A percentile compares a stretch with the other conserved stretches of the same genome.
Evolutionary conservation across 2,888 invertebrate species (phyloP).

Genomic region (Ichneumoninae sp.): DNA sequence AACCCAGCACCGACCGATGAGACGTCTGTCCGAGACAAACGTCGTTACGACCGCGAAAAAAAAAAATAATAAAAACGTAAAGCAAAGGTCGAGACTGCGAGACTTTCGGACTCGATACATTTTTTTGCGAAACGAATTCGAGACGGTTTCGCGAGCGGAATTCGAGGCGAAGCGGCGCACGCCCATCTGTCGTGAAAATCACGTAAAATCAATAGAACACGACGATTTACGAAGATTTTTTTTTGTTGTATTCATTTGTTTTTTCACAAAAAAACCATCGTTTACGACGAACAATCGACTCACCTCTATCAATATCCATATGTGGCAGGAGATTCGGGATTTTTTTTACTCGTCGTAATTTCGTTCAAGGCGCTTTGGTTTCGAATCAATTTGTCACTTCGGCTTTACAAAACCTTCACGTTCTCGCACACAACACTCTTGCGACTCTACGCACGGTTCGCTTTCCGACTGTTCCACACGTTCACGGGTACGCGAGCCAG

Average conservation of each 20-base stretch:
- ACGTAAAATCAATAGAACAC: constrained; percentile 77
- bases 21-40: constrained; percentile 4
- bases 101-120: background rate
- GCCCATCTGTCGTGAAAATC: constrained; percentile 73
- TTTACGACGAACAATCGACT: constrained; percentile 65
- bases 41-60: constrained; percentile 8
- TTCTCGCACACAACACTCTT: constrained; percentile 78
- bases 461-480: constrained; percentile 71
- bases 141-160: constrained; percentile 10
- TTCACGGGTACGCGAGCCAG: constrained; percentile 59
- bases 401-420: constrained; percentile 75
- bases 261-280: background rate
- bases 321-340: constrained; percentile 55
- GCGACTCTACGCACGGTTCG: constrained; percentile 73
- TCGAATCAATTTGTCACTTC: constrained; percentile 80
- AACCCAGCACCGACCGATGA: background rate
- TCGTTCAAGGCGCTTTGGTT: constrained; percentile 10
- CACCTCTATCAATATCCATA: constrained; percentile 78
- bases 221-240: constrained; percentile 50
- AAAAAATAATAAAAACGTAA: background rate
- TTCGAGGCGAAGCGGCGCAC: constrained; percentile 71
- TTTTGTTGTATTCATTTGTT: background rate
- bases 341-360: constrained; percentile 22
- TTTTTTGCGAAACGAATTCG: constrained; percentile 11
- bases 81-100: background rate